A percentile compares a stretch with the other conserved stretches of the same genome.
Evolutionary conservation across 2,888 invertebrate genomes (phyloP).

Genomic region (Chromoteleia sp.): DNA sequence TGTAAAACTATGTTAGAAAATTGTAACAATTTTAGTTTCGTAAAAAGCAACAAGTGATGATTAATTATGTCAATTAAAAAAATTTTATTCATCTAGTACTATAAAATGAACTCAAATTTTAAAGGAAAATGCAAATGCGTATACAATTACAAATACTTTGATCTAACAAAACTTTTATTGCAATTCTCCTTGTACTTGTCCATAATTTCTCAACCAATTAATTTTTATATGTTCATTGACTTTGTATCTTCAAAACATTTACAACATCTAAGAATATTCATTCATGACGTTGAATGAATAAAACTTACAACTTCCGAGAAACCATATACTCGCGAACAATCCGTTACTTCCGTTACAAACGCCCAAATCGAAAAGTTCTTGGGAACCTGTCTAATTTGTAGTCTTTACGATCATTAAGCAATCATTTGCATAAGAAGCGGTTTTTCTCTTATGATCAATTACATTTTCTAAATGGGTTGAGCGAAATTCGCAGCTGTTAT

Average conservation of each 20-base stretch:
- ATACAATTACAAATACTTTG: not conserved
- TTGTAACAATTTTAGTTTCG: too few relatives aligned
- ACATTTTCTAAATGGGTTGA: constrained; percentile 40
- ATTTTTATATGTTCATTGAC: not conserved
- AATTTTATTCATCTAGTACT: too few relatives aligned
- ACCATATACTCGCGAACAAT: not conserved
- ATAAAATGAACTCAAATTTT: too few relatives aligned
- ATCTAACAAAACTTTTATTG: not conserved
- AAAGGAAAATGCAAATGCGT: too few relatives aligned
- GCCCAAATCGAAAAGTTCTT: constrained; percentile 14
- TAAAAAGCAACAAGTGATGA: too few relatives aligned
- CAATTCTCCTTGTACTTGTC: not conserved
- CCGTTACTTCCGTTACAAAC: not conserved
- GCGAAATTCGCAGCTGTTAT: constrained; percentile 50
- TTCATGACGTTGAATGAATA: not conserved
- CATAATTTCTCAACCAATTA: not conserved
- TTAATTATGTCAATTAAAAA: too few relatives aligned
- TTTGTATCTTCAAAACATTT: not conserved
- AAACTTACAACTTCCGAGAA: not conserved
- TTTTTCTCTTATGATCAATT: constrained; percentile 56
- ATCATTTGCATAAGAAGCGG: constrained; percentile 44
- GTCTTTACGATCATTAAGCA: constrained; percentile 40
- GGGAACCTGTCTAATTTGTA: constrained; percentile 42
- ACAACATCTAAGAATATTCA: not conserved
- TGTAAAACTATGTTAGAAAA: too few relatives aligned